Evolutionary conservation across 2,888 invertebrate species (phyloP).

Genomic region (Neelides folsomi): DNA sequence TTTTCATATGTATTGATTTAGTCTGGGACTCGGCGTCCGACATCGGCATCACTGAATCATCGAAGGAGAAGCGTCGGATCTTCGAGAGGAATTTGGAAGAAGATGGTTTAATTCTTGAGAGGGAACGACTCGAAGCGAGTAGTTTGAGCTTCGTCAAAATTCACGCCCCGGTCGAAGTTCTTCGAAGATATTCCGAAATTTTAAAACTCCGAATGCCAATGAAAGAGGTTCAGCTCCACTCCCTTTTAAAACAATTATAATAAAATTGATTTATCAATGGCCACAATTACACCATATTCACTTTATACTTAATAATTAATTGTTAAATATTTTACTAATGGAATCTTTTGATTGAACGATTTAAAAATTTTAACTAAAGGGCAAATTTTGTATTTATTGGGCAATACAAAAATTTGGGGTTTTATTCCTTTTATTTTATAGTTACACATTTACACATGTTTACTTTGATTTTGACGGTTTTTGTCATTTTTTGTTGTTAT

Average conservation of each 20-base stretch:
- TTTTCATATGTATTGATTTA: no score
- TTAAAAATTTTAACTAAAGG: no score
- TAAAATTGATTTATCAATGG: no score
- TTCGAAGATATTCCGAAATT: slow-evolving; percentile 78
- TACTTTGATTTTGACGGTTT: background rate
- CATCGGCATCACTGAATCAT: slow-evolving; percentile 37
- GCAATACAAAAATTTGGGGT: no score
- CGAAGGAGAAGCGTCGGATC: slow-evolving; percentile 42
- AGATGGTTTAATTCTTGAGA: slow-evolving; percentile 62
- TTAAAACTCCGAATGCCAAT: slow-evolving; percentile 85
- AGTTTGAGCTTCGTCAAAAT: slow-evolving; percentile 74
- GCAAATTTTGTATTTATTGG: no score
- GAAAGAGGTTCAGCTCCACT: slow-evolving; percentile 68
- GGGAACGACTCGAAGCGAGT: slow-evolving; percentile 50
- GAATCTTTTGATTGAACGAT: no score
- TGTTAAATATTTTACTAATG: no score
- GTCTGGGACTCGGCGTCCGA: slow-evolving; percentile 55
- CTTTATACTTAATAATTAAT: no score
- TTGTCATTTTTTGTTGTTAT: background rate
- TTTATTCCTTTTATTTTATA: no score
- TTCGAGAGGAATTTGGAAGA: slow-evolving; percentile 58
- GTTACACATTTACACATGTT: no score
- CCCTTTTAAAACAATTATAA: no score
- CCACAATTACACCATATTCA: background rate
- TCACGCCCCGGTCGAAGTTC: slow-evolving; percentile 68